Percentiles rank a stretch among this genome's conserved stretches.
These are phyloP conservation scores for Cottus gobio DNA, from an alignment of 2,113 vertebrate species.

Conservation along the genomic window DNA sequence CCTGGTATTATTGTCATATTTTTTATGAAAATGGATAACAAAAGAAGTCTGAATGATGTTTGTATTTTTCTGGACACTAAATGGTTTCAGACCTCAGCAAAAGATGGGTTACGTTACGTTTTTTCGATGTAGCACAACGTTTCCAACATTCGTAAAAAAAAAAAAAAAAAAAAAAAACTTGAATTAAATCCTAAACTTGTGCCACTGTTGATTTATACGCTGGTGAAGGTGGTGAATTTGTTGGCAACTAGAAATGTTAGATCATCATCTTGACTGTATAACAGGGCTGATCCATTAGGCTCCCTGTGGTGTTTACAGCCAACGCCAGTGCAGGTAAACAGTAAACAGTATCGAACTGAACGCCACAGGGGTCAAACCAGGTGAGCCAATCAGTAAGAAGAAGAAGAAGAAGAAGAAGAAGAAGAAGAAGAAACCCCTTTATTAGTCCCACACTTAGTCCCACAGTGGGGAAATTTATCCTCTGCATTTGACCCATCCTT, in stretches of 20 bases:
- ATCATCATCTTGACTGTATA: neutral
- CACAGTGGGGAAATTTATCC: too few relatives aligned
- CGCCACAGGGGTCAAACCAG: neutral
- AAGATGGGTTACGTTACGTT: neutral
- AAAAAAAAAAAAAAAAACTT: neutral
- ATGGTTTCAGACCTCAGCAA: neutral
- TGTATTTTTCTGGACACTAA: neutral
- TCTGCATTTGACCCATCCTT: too few relatives aligned
- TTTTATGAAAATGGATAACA: neutral
- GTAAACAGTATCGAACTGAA: neutral
- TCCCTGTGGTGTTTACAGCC: slow-evolving; percentile 3
- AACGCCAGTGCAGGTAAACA: neutral
- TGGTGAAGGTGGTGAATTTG: neutral
- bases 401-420: too few relatives aligned
- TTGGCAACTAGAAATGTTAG: neutral
- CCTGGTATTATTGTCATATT: neutral
- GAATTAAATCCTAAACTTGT: neutral
- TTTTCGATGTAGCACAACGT: neutral
- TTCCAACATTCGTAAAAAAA: neutral
- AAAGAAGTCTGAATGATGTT: neutral
- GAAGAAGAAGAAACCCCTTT: too few relatives aligned
- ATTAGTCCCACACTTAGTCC: too few relatives aligned
- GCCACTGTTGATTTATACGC: neutral
- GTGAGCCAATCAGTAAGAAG: slow-evolving; percentile 9
- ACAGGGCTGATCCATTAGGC: neutral